Conservation (phyloP, 2,888 invertebrate species). For the Achlya flavicornis region DNA sequence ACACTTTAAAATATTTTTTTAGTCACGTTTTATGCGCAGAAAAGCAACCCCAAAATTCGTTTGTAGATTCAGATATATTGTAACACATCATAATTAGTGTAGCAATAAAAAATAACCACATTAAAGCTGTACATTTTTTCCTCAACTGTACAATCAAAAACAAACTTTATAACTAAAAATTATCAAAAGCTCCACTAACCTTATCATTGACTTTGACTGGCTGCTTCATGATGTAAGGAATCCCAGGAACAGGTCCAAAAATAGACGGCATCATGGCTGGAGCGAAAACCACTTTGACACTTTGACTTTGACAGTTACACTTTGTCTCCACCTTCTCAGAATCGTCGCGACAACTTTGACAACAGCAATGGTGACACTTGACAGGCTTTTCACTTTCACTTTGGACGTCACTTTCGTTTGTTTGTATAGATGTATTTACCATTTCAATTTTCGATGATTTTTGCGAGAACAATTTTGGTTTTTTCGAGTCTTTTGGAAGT, state of each 20-base stretch:
- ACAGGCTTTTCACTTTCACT: constrained; percentile 26
- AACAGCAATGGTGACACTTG: constrained; percentile 57
- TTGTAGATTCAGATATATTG: too few species aligned
- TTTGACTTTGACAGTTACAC: constrained; percentile 50
- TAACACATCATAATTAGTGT: too few species aligned
- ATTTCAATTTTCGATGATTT: constrained; percentile 36
- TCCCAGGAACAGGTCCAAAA: constrained; percentile 60
- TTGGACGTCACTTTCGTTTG: constrained; percentile 22
- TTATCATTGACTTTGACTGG: constrained; percentile 56
- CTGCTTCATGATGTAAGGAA: constrained; percentile 67
- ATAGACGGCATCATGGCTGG: constrained; percentile 75
- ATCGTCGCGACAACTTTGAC: constrained; percentile 30
- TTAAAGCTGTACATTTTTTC: too few species aligned
- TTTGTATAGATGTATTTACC: constrained; percentile 43
- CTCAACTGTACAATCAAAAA: too few species aligned
- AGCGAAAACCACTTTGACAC: constrained; percentile 72
- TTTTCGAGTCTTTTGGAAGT: constrained; percentile 64
- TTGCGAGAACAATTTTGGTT: constrained; percentile 56
- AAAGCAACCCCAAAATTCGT: too few species aligned
- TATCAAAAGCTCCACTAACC: constrained; percentile 47
- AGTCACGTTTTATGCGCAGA: too few species aligned
- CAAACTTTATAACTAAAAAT: not conserved
- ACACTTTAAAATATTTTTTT: too few species aligned
- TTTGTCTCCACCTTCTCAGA: constrained; percentile 20
- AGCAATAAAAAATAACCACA: too few species aligned